Percentiles rank a stretch among this genome's conserved stretches.
phyloP scores from a whole-genome alignment of 2,888 invertebrate genomes.

The Orthosia gracilis region DNA sequence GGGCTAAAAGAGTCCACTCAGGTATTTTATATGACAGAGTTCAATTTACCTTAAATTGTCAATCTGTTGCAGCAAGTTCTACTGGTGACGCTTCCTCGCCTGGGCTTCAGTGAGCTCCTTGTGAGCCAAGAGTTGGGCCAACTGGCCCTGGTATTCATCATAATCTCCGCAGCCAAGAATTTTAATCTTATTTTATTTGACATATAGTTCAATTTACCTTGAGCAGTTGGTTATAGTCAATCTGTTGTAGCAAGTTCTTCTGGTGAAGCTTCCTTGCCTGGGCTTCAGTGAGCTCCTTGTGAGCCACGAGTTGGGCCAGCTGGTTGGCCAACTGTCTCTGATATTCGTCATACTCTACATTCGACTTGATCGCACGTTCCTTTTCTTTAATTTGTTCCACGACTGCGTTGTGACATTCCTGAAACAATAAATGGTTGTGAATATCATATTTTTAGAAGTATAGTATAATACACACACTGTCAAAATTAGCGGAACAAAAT shows the following conservation, averaged over 20 bases:
- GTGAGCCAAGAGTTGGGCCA: constrained; percentile 72
- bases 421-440: neutral
- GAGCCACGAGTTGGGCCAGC: constrained; percentile 70
- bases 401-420: constrained; percentile 82
- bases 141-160: constrained; percentile 74
- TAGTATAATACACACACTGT: too few relatives aligned
- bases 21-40: neutral
- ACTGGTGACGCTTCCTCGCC: constrained; percentile 75
- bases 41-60: constrained; percentile 81
- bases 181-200: too few relatives aligned
- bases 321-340: constrained; percentile 64
- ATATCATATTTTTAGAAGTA: too few relatives aligned
- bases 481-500: too few relatives aligned
- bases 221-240: constrained; percentile 82
- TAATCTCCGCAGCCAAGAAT: neutral
- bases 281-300: constrained; percentile 76
- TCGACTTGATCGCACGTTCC: neutral
- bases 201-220: constrained; percentile 73
- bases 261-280: constrained; percentile 76
- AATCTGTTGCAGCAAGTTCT: constrained; percentile 78
- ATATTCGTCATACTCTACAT: constrained; percentile 66
- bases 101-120: constrained; percentile 76
- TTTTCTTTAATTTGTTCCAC: constrained; percentile 82
- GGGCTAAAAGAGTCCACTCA: too few relatives aligned
- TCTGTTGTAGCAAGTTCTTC: constrained; percentile 77